Evolutionary conservation across 1,140 invertebrate species (phyloP).

Genomic region (Drosophila aff.): DNA sequence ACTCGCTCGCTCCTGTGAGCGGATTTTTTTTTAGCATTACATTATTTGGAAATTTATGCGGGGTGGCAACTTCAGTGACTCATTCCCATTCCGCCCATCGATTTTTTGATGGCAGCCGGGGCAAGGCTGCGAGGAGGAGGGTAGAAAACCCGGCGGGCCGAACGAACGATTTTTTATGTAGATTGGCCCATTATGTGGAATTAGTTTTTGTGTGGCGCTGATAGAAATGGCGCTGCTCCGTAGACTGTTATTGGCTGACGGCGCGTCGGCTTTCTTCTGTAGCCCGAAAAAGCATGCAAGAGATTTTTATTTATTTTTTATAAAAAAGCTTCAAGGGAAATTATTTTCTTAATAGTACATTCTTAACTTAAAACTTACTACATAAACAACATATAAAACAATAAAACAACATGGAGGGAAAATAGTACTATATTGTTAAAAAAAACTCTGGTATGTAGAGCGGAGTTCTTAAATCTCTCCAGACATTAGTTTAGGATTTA

Average conservation of each 20-base stretch:
- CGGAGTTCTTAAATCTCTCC: not conserved
- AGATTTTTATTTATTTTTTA: not conserved
- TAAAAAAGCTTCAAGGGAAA: not conserved
- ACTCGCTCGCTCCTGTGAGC: constrained; percentile 30
- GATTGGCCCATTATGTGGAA: constrained; percentile 80
- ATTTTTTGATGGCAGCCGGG: constrained; percentile 57
- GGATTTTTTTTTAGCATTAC: constrained; percentile 73
- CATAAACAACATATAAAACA: not conserved
- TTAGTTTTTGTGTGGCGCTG: constrained; percentile 65
- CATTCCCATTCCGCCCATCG: constrained; percentile 59
- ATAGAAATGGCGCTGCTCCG: constrained; percentile 70
- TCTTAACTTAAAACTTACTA: not conserved
- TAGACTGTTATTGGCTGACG: constrained; percentile 71
- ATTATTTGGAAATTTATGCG: constrained; percentile 82
- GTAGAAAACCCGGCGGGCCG: constrained; percentile 6
- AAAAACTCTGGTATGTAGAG: not conserved
- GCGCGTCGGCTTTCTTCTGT: not conserved
- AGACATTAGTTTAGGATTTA: not conserved
- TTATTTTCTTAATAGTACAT: not conserved
- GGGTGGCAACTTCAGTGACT: constrained; percentile 58
- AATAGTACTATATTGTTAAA: not conserved
- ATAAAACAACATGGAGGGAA: too few species aligned
- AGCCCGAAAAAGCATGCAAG: constrained; percentile 24
- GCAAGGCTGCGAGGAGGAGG: not conserved
- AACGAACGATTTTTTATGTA: constrained; percentile 77